These are phyloP conservation scores for Novumbra hubbsi DNA, from an alignment of 2,797 vertebrate genomes.

Conservation along the genomic window DNA sequence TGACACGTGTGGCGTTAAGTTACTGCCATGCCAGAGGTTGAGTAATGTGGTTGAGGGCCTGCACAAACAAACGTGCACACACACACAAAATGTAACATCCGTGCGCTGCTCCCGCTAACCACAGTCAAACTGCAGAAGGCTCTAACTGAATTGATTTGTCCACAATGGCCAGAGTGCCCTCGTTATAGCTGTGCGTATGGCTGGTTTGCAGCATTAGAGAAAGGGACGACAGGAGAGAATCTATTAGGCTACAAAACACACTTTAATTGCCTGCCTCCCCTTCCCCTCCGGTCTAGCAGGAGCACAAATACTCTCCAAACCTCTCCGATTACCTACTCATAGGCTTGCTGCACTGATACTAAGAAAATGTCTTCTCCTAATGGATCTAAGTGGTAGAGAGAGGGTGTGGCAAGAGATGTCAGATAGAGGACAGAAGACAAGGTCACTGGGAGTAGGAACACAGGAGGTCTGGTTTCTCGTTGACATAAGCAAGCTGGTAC, in stretches of 20 bases:
- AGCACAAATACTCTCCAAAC: conserved; percentile 40
- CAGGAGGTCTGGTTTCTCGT: background rate
- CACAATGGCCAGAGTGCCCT: conserved; percentile 31
- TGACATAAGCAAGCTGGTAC: no score
- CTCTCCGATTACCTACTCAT: conserved; percentile 32
- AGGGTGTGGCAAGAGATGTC: background rate
- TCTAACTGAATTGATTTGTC: conserved; percentile 29
- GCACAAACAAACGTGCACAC: background rate
- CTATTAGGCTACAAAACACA: conserved; percentile 50
- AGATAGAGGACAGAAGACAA: background rate
- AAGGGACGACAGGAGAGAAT: conserved; percentile 48
- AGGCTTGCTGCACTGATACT: conserved; percentile 23
- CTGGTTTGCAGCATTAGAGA: conserved; percentile 35
- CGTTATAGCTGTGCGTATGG: conserved; percentile 49
- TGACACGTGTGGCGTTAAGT: background rate
- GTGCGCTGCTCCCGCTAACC: conserved; percentile 11
- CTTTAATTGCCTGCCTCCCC: conserved; percentile 51
- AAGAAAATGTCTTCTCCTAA: conserved; percentile 2
- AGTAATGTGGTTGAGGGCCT: background rate
- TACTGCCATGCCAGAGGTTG: background rate
- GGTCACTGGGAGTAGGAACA: background rate
- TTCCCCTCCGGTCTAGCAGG: conserved; percentile 41
- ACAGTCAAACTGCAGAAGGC: conserved; percentile 12
- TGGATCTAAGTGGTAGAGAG: conserved; percentile 9
- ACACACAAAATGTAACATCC: conserved; percentile 14